Conservation (phyloP, 2,797 vertebrate species). For the Mormyrops attenuatus region DNA sequence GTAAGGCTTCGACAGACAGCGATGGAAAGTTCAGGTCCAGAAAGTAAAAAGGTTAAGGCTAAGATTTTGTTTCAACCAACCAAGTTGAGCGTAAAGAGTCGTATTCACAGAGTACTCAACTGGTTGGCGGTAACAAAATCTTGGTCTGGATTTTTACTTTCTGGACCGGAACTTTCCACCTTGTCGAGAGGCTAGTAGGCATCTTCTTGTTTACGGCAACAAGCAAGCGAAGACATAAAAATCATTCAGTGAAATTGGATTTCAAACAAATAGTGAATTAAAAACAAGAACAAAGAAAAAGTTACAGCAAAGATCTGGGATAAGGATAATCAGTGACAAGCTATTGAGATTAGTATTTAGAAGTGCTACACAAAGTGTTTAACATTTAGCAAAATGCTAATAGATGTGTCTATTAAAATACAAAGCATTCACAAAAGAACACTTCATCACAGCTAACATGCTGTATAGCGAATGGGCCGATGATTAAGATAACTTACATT, state of each 20-base stretch:
- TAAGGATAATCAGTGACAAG: not conserved
- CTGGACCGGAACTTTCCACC: not conserved
- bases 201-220: not conserved
- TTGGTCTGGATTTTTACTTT: not conserved
- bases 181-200: not conserved
- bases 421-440: not conserved
- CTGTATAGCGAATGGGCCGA: not conserved
- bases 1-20: slow-evolving; percentile 21
- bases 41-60: not conserved
- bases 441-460: not conserved
- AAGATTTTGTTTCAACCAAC: not conserved
- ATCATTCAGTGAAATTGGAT: not conserved
- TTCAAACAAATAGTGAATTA: not conserved
- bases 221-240: not conserved
- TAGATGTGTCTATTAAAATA: not conserved
- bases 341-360: not conserved
- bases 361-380: not conserved
- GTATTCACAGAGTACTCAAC: not conserved
- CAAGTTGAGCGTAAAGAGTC: not conserved
- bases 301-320: not conserved
- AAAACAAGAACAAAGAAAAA: not conserved
- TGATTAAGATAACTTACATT: not conserved
- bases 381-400: not conserved
- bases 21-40: not conserved
- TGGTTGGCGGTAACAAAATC: not conserved